Evolutionary conservation across 2,888 invertebrate genomes (phyloP).

Genomic region (Lagria hirta): DNA sequence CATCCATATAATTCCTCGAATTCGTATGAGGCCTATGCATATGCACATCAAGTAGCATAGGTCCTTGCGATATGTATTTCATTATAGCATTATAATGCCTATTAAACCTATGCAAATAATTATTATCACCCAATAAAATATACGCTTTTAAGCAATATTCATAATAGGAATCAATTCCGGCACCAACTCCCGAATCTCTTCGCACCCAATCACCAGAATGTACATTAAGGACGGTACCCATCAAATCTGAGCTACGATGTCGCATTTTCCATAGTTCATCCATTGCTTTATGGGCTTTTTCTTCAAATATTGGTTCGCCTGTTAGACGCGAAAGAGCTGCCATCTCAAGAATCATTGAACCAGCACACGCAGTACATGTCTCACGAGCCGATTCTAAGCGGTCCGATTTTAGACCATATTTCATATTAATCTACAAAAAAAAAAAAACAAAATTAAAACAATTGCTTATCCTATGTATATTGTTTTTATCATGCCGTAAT

Average conservation of each 20-base stretch:
- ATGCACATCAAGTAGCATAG: slow-evolving; percentile 91
- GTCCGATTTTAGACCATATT: slow-evolving; percentile 77
- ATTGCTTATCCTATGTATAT: too few species aligned
- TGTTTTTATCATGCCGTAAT: too few species aligned
- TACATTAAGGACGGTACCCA: slow-evolving; percentile 97
- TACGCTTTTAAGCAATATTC: slow-evolving; percentile 98
- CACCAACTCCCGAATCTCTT: slow-evolving; percentile 96
- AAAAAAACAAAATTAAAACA: too few species aligned
- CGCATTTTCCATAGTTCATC: slow-evolving; percentile 94
- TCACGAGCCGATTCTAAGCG: slow-evolving; percentile 76
- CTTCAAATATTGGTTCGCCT: slow-evolving; percentile 89
- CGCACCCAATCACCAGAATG: slow-evolving; percentile 98
- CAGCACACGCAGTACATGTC: slow-evolving; percentile 98
- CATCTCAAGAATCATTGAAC: slow-evolving; percentile 97
- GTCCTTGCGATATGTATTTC: slow-evolving; percentile 94
- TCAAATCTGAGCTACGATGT: slow-evolving; percentile 86
- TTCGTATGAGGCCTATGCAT: slow-evolving; percentile 88
- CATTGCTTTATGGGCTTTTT: slow-evolving; percentile 94
- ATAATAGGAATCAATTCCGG: slow-evolving; percentile 98
- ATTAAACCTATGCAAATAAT: slow-evolving; percentile 91
- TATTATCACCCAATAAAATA: slow-evolving; percentile 90
- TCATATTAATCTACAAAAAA: slow-evolving; percentile 73
- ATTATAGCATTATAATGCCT: slow-evolving; percentile 94
- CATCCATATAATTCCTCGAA: slow-evolving; percentile 96
- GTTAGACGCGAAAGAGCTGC: slow-evolving; percentile 92